Conservation (phyloP, 1,140 invertebrate genomes). For the Euborellia annulipes region DNA sequence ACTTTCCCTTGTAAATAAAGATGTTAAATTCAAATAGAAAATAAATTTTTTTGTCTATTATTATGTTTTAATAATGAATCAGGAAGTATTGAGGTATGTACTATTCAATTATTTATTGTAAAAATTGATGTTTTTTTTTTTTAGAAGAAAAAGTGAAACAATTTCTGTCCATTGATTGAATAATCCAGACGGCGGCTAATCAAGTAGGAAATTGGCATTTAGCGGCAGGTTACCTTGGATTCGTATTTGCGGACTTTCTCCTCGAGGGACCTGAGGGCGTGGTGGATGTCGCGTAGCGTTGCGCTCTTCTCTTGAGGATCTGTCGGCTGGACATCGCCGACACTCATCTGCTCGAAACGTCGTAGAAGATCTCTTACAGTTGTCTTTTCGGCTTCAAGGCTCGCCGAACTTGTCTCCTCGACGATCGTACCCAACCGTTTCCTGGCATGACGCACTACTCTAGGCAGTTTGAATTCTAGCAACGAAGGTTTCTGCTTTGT, state of each 20-base stretch:
- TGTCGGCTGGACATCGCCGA: conserved; percentile 2
- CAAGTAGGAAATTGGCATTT: no score
- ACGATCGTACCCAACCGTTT: conserved; percentile 55
- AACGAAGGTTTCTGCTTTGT: conserved; percentile 16
- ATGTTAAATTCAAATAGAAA: no score
- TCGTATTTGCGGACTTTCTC: conserved; percentile 30
- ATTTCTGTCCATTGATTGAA: no score
- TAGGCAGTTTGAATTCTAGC: conserved; percentile 18
- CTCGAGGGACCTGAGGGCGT: conserved; percentile 31
- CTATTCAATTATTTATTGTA: no score
- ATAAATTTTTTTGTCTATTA: no score
- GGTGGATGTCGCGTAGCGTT: conserved; percentile 29
- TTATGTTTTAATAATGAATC: no score
- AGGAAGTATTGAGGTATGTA: no score
- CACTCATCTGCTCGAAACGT: conserved; percentile 39
- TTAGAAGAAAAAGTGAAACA: no score
- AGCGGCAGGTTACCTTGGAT: conserved; percentile 2
- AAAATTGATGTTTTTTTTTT: no score
- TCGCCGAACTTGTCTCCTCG: conserved; percentile 34
- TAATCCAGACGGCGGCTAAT: no score
- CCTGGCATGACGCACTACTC: conserved; percentile 5
- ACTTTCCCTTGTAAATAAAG: no score
- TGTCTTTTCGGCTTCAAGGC: conserved; percentile 44
- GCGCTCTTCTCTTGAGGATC: conserved; percentile 25
- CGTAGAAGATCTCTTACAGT: conserved; percentile 65